Conservation (phyloP, 2,888 invertebrate genomes). For the Hipparchia sbordonii region DNA sequence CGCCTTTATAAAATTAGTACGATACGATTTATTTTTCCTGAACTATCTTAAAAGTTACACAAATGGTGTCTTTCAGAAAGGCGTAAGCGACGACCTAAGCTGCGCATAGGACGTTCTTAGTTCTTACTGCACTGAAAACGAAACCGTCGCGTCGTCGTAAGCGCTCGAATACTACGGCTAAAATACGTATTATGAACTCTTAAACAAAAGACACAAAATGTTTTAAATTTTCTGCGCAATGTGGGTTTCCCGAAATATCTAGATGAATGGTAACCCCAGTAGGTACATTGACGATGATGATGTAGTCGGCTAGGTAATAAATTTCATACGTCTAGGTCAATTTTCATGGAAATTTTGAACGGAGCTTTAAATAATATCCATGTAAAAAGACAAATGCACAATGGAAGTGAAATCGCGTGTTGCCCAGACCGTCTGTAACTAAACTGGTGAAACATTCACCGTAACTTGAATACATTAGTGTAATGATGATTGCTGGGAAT, state of each 20-base stretch:
- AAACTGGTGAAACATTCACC: conserved; percentile 75
- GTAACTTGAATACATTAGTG: conserved; percentile 70
- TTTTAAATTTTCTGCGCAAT: background rate
- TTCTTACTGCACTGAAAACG: too few relatives aligned
- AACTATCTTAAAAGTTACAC: too few relatives aligned
- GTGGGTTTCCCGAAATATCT: background rate
- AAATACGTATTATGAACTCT: too few relatives aligned
- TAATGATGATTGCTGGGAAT: conserved; percentile 79
- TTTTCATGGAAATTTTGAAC: conserved; percentile 32
- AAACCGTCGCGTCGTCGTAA: too few relatives aligned
- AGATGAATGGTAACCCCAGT: background rate
- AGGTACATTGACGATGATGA: background rate
- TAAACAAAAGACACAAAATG: too few relatives aligned
- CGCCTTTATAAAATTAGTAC: too few relatives aligned
- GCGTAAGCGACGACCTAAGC: too few relatives aligned
- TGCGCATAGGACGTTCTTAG: too few relatives aligned
- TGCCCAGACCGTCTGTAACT: conserved; percentile 63
- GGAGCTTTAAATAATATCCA: conserved; percentile 28
- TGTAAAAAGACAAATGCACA: conserved; percentile 39
- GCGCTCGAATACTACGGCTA: too few relatives aligned
- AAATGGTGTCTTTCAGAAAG: too few relatives aligned
- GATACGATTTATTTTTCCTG: too few relatives aligned
- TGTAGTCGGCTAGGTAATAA: background rate
- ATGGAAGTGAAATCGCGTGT: conserved; percentile 62
- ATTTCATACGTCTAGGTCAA: conserved; percentile 21